Conservation (phyloP, 1,140 invertebrate genomes). For the Phortica variegata region DNA sequence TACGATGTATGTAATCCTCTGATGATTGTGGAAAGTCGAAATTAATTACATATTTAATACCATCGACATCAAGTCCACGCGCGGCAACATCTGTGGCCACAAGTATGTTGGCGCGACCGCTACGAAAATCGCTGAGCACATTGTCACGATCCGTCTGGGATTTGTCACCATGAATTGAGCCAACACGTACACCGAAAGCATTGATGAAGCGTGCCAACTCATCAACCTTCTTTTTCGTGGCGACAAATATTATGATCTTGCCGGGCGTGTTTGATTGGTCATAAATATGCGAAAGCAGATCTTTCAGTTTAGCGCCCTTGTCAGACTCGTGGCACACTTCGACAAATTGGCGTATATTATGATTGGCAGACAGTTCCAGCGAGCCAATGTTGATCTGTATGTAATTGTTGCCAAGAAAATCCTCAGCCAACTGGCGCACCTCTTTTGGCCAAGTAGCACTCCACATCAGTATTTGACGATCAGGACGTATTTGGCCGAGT, state of each 20-base stretch:
- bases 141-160: conserved; percentile 93
- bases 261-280: conserved; percentile 79
- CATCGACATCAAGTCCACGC: conserved; percentile 94
- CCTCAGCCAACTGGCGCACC: conserved; percentile 86
- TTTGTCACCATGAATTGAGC: conserved; percentile 74
- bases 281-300: conserved; percentile 83
- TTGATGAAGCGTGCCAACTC: conserved; percentile 85
- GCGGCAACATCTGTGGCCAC: conserved; percentile 98
- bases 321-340: conserved; percentile 89
- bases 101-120: conserved; percentile 84
- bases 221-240: conserved; percentile 96
- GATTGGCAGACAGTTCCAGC: conserved; percentile 87
- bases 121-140: conserved; percentile 90
- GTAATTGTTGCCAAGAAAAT: conserved; percentile 77
- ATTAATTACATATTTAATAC: conserved; percentile 98
- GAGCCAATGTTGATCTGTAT: conserved; percentile 90
- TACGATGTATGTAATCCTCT: conserved; percentile 98
- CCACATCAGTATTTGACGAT: conserved; percentile 96
- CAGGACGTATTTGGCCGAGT: conserved; percentile 89
- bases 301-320: conserved; percentile 78
- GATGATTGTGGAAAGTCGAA: conserved; percentile 97
- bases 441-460: conserved; percentile 98
- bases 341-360: conserved; percentile 93
- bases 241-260: conserved; percentile 94
- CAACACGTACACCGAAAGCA: conserved; percentile 87